Evolutionary conservation across 2,113 vertebrate genomes (phyloP), one percentile per base, ranked within the genome.

Genomic region (Casuarius casuarius): DNA sequence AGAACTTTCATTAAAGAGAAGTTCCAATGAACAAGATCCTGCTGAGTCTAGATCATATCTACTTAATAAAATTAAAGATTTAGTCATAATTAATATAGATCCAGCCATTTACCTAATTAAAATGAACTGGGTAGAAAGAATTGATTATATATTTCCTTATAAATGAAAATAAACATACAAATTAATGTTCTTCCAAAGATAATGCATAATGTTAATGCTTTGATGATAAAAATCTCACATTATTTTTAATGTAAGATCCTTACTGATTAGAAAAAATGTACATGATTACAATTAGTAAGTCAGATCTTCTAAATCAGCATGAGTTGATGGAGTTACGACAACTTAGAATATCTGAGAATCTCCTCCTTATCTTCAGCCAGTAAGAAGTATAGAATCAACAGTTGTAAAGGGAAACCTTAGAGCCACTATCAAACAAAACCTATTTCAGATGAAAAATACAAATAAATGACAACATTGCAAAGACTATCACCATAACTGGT

Each of bases 71-170:
- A 91, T 89, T 83, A 95, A 96, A 90, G 71, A 90, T 94, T 91
- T 94, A 85, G 78, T 87, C 38, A 95, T 95, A 92, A 91, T 95
- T 95, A 95, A 94, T 91, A 94, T 80, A 91, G 89, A 95, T 84
- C 63, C 67, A 92, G 78, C 75, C 75, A 21, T 83, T 95, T 83
- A 95, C 84, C 75, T 71, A 95, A 97, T 95, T 95, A 95, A 97
- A 95, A 83, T 73, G 66, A 97, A 62, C 77, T 49, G 28, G 11
- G 71, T 86, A 94, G 89, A 94, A 91, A 89, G 28, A 95, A 96
- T 90, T 91, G 89, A 95, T 96, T 94, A 87, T 49, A 74, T 25
- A 80, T 95, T 94, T 96, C 87, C 72, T 85, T 86, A 92, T 31
- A 84, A 95, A 92, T 80, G 46, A 96, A 95, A 96, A 91, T 52